Evolutionary conservation across 2,797 vertebrate species (phyloP).

Genomic region (Sebastes matsubarae): DNA sequence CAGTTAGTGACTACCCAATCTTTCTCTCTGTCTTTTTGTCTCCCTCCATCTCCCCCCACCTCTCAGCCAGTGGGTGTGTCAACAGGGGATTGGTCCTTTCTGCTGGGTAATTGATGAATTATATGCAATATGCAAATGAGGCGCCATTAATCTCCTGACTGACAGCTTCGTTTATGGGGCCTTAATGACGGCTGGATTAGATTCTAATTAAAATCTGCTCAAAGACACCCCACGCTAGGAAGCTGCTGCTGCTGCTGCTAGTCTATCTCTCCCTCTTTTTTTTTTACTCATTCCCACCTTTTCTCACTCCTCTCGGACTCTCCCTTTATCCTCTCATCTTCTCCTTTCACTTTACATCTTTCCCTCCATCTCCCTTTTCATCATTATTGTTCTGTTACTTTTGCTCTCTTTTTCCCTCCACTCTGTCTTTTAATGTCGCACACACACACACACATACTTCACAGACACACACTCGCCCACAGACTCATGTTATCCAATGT

Average conservation of each 20-base stretch:
- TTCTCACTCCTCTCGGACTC: constrained; percentile 32
- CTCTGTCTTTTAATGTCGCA: constrained; percentile 45
- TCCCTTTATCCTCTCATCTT: constrained; percentile 4
- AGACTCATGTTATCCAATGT: constrained; percentile 75
- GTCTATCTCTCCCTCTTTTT: constrained; percentile 60
- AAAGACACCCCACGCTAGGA: constrained; percentile 98
- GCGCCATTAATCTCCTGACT: constrained; percentile 99
- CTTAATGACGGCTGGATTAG: constrained; percentile 99
- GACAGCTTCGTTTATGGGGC: constrained; percentile 99
- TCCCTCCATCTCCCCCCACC: constrained; percentile 82
- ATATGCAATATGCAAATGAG: constrained; percentile 99
- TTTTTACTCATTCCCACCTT: constrained; percentile 47
- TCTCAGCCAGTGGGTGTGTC: constrained; percentile 81
- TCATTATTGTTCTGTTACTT: constrained; percentile 32
- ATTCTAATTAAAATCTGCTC: constrained; percentile 99
- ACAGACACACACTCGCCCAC: constrained; percentile 57
- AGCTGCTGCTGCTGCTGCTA: constrained; percentile 83
- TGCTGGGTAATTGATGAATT: constrained; percentile 99
- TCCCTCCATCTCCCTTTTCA: constrained; percentile 23
- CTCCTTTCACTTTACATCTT: constrained; percentile 32
- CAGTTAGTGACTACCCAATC: constrained; percentile 86
- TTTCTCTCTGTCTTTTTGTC: constrained; percentile 87
- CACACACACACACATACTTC: constrained; percentile 16
- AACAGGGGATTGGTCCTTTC: constrained; percentile 96
- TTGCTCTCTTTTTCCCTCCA: not conserved